Evolutionary conservation across 1,140 invertebrate genomes (phyloP).

Genomic region (Aradophagus sp.): DNA sequence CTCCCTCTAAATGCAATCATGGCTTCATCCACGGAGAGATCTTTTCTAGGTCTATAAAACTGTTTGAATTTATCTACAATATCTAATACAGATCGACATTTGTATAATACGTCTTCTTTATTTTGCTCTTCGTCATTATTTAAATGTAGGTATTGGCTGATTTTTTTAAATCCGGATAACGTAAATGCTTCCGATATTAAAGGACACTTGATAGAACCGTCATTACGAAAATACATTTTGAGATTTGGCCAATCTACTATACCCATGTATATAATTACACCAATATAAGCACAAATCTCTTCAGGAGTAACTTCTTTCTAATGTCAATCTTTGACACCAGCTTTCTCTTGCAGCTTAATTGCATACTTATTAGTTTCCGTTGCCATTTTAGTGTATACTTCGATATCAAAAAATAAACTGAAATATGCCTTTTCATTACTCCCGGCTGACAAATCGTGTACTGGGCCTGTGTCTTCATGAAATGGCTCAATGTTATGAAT

Average conservation of each 20-base stretch:
- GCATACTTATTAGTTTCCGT: no score
- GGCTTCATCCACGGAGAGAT: slow-evolving; percentile 9
- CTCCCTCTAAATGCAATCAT: slow-evolving; percentile 13
- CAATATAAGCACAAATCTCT: no score
- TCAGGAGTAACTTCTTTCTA: no score
- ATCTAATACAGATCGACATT: slow-evolving; percentile 12
- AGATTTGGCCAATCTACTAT: not conserved
- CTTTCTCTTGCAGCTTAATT: no score
- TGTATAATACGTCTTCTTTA: not conserved
- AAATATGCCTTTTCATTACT: no score
- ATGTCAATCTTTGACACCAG: no score
- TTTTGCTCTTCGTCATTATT: not conserved
- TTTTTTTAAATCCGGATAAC: slow-evolving; percentile 1
- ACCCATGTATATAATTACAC: not conserved
- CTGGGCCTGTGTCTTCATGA: no score
- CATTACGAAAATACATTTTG: slow-evolving; percentile 4
- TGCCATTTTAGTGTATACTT: slow-evolving; percentile 1
- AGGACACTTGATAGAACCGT: slow-evolving; percentile 4
- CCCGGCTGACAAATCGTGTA: no score
- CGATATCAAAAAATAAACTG: slow-evolving; percentile 8
- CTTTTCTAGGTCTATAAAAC: slow-evolving; percentile 3
- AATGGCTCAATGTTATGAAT: no score
- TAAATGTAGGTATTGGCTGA: slow-evolving; percentile 6
- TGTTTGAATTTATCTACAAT: slow-evolving; percentile 14
- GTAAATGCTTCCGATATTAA: not conserved